Evolutionary conservation across 2,797 vertebrate species (phyloP).

Genomic region (Malurus splendens): DNA sequence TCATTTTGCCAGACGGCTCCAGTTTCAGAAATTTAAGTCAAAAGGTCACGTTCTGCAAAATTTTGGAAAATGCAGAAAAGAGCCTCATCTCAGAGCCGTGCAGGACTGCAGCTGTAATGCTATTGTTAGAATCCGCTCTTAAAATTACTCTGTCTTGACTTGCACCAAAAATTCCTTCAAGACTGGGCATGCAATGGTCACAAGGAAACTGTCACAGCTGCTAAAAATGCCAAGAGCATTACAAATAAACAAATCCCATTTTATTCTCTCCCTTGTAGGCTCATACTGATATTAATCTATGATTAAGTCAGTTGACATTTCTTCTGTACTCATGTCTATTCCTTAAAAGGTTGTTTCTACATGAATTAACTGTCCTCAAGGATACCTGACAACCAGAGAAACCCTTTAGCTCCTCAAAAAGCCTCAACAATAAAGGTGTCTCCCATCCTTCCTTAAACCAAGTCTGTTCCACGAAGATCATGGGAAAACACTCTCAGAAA

Average conservation of each 20-base stretch:
- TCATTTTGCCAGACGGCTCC: background rate
- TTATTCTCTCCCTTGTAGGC: background rate
- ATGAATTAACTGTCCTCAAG: background rate
- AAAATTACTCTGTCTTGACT: conserved; percentile 43
- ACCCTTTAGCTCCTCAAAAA: background rate
- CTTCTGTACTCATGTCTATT: background rate
- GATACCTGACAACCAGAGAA: background rate
- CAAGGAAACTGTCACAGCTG: conserved; percentile 47
- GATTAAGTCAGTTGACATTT: conserved; percentile 6
- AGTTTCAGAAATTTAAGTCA: background rate
- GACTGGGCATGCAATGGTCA: conserved; percentile 25
- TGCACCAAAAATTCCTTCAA: conserved; percentile 53
- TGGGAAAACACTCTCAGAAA: conserved; percentile 46
- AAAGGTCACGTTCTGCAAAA: background rate
- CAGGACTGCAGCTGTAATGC: background rate
- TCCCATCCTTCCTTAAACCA: background rate
- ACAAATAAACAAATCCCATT: conserved; percentile 26
- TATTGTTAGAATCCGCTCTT: conserved; percentile 16
- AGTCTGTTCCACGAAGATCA: background rate
- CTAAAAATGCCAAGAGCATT: conserved; percentile 58
- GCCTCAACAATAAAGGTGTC: background rate
- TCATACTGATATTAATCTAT: conserved; percentile 20
- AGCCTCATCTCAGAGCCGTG: background rate
- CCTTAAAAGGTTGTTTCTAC: background rate
- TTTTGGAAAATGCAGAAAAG: background rate